Evolutionary conservation across 1,140 invertebrate species (phyloP).

Genomic region (Aphis craccivora): DNA sequence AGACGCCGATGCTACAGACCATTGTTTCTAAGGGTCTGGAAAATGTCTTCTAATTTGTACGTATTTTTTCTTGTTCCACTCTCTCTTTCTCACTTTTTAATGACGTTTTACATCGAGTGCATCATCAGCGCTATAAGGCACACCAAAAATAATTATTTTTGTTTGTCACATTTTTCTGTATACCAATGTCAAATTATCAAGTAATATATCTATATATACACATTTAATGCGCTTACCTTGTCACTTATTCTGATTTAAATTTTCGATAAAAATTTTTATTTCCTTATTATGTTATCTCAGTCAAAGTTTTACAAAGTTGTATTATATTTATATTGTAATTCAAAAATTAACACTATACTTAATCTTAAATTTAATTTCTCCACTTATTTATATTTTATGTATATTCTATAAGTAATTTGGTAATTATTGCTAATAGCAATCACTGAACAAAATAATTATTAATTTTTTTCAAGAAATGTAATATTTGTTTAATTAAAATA

Average conservation of each 20-base stretch:
- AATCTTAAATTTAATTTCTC: neutral
- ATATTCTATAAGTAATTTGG: neutral
- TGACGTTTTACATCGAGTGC: constrained; percentile 29
- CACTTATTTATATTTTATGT: neutral
- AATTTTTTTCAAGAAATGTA: neutral
- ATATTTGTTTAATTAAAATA: neutral
- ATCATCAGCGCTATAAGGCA: constrained; percentile 10
- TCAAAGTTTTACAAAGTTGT: neutral
- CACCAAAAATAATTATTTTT: constrained; percentile 43
- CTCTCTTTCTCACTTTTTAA: neutral
- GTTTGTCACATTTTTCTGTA: neutral
- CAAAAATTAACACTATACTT: neutral
- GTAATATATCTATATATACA: neutral
- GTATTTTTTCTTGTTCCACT: neutral
- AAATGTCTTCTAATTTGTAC: constrained; percentile 41
- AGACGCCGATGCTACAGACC: neutral
- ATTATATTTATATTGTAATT: neutral
- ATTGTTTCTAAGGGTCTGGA: constrained; percentile 38
- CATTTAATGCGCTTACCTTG: neutral
- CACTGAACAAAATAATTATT: neutral
- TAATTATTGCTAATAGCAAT: neutral
- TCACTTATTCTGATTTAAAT: neutral
- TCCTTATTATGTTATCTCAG: neutral
- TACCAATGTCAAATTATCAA: neutral
- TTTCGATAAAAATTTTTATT: neutral